Base-by-base conservation (phyloP, 2,113 vertebrate genomes). In the Gymnobelideus leadbeateri region DNA sequence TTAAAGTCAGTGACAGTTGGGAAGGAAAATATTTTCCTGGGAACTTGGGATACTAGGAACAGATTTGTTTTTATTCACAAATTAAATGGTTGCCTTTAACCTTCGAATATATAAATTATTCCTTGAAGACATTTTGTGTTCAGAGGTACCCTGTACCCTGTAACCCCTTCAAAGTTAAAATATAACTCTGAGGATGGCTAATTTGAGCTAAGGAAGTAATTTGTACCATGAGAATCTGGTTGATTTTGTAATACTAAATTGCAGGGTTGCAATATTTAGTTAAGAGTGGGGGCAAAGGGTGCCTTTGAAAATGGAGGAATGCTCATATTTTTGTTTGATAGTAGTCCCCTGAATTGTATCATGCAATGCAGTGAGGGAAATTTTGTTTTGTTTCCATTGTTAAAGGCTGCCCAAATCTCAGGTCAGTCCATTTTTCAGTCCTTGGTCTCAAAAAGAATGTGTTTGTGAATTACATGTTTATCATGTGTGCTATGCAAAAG, bases 31-130 rank as follows among this genome's bases (percentile, higher is more conserved):
- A 37, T 84, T 43, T 84, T 84, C 68, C 68, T 84, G 37, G 37
- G 9, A 77, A 21, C 16, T 77, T 77, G 68, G 31, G 16, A 84
- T 84, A 43, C 37, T 43, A 43, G 19, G n/a, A 43, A 43, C 68
- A 43, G 26, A 91, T 96, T 93, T 49, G 53, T 53, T 93, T 91
- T 95, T 68, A 94, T 52, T 77, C 92, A 90, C 55, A 96, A 94
- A 47, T 90, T 91, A 95, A 84, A 90, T 6, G 12, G 51, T 91
- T 24, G 46, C n/a, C 23, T 92, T 91, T n/a, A 96, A 93, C n/a
- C 93, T 97, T 93, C 51, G 90, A 68, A 2, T 90, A 51, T 91
- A 52, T 95, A 37, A 89, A 91, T 96, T 95, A 23, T 93, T 90
- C 46, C 10, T 94, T 49, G 10, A 84, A 47, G 31, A 68, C 37